Percentiles rank a stretch among this genome's conserved stretches.
phyloP scores from a whole-genome alignment of 2,797 vertebrate genomes.

The Echeneis naucrates region DNA sequence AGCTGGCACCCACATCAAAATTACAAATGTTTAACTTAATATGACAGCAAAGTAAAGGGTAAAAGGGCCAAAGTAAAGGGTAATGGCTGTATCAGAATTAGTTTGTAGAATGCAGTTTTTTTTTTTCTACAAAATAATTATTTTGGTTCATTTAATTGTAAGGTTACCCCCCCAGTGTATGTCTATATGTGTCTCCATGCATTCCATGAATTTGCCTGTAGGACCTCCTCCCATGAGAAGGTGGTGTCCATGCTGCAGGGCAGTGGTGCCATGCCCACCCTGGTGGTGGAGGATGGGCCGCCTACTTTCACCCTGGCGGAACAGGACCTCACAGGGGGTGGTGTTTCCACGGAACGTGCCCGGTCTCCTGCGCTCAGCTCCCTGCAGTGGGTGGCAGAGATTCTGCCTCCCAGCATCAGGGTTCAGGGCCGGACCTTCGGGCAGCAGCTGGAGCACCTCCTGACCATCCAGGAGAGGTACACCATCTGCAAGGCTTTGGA shows the following conservation, averaged over 20 bases:
- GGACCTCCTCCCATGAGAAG: slow-evolving; percentile 97
- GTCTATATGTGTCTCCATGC: background rate
- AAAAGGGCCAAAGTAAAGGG: too few relatives aligned
- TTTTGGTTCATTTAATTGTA: background rate
- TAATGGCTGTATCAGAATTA: background rate
- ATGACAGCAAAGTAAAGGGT: slow-evolving; percentile 4
- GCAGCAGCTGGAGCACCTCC: slow-evolving; percentile 96
- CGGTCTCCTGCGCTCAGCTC: slow-evolving; percentile 92
- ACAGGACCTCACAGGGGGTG: slow-evolving; percentile 70
- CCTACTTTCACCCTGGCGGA: slow-evolving; percentile 83
- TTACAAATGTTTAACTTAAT: background rate
- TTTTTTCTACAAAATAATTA: background rate
- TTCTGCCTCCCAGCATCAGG: slow-evolving; percentile 95
- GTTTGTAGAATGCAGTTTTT: too few relatives aligned
- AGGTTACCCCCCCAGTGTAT: background rate
- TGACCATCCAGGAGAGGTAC: slow-evolving; percentile 94
- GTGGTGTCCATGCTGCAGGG: slow-evolving; percentile 99
- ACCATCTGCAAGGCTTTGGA: slow-evolving; percentile 94
- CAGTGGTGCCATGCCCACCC: slow-evolving; percentile 96
- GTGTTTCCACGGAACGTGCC: slow-evolving; percentile 80
- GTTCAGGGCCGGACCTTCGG: slow-evolving; percentile 97
- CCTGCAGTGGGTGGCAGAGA: slow-evolving; percentile 97
- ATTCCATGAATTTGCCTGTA: slow-evolving; percentile 53
- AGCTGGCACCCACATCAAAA: slow-evolving; percentile 8
- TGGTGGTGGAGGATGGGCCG: slow-evolving; percentile 95